Evolutionary conservation across 2,113 vertebrate species (phyloP).

Genomic region (Cyphomyrus discorhynchus): DNA sequence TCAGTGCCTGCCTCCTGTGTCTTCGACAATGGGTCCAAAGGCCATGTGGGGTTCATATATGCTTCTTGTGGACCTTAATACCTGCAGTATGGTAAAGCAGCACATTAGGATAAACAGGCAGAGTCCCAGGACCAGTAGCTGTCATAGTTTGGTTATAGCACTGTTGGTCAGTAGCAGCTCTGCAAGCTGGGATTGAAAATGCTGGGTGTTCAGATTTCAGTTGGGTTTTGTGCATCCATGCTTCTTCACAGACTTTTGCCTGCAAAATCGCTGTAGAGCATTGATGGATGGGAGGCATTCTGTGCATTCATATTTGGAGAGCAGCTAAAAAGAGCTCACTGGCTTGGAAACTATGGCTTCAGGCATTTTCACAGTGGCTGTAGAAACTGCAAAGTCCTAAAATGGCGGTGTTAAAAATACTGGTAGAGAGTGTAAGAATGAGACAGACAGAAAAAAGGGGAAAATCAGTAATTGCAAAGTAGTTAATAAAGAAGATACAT

Average conservation of each 20-base stretch:
- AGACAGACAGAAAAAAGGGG: slow-evolving; percentile 41
- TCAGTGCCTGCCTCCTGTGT: not conserved
- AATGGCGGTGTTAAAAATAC: slow-evolving; percentile 20
- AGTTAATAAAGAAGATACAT: not conserved
- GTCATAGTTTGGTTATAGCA: not conserved
- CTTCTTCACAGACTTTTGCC: not conserved
- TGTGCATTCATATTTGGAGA: not conserved
- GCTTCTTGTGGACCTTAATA: not conserved
- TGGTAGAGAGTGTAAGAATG: slow-evolving; percentile 53
- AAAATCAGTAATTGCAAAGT: not conserved
- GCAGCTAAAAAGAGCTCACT: not conserved
- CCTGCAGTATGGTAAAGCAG: not conserved
- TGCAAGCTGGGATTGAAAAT: not conserved
- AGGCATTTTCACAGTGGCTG: slow-evolving; percentile 23
- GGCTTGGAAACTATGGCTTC: not conserved
- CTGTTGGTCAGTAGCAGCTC: not conserved
- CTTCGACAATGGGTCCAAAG: not conserved
- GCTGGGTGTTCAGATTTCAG: not conserved
- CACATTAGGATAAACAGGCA: not conserved
- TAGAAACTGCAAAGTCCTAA: slow-evolving; percentile 19
- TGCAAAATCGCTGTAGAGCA: not conserved
- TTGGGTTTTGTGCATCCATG: not conserved
- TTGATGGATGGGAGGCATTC: not conserved
- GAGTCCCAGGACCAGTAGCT: not conserved
- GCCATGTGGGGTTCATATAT: not conserved